Conservation (phyloP, 2,888 invertebrate genomes). For the Pemphredon lugubris region DNA sequence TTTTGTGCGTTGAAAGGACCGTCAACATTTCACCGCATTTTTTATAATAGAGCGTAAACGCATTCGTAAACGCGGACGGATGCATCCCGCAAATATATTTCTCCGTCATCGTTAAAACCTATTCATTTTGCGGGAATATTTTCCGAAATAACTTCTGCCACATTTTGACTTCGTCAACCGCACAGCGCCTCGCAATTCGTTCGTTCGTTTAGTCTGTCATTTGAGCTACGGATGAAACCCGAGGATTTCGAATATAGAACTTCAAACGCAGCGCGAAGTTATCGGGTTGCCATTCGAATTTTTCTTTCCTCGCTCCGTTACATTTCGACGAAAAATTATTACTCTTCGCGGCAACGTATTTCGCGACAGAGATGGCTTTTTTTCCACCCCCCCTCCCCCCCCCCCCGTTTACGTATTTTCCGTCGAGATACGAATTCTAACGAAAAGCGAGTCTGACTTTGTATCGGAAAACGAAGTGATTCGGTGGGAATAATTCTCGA, state of each 20-base stretch:
- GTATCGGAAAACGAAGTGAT: too few species aligned
- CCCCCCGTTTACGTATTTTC: too few species aligned
- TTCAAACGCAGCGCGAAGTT: not conserved
- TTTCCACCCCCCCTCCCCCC: not conserved
- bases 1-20: too few species aligned
- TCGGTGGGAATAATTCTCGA: too few species aligned
- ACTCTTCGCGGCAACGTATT: too few species aligned
- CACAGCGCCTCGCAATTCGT: conserved; percentile 5
- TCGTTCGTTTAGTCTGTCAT: not conserved
- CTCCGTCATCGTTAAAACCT: not conserved
- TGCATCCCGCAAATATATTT: not conserved
- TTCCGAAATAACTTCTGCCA: not conserved
- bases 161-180: conserved; percentile 5
- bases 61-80: not conserved
- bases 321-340: not conserved
- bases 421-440: too few species aligned
- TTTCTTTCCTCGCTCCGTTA: not conserved
- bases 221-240: too few species aligned
- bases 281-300: conserved; percentile 1
- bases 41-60: conserved; percentile 4
- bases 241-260: too few species aligned
- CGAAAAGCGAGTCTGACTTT: too few species aligned
- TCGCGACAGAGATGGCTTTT: not conserved
- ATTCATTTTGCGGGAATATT: not conserved
- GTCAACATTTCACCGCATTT: too few species aligned